Evolutionary conservation across 2,888 invertebrate species (phyloP).

Genomic region (Halictus quadricinctus): DNA sequence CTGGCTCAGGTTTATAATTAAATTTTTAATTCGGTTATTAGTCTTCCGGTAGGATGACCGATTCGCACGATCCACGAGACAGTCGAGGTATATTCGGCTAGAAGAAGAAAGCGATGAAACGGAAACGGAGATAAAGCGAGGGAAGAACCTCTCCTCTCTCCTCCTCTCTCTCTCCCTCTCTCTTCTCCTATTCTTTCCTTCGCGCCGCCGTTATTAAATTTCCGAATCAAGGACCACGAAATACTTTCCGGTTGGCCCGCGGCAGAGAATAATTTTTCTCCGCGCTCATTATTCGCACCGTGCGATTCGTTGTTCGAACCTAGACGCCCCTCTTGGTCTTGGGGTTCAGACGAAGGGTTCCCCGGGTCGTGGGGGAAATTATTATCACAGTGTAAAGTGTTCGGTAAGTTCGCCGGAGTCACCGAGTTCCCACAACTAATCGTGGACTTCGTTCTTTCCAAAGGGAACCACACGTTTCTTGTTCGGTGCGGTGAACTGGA

Average conservation of each 20-base stretch:
- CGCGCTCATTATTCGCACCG: constrained; percentile 10
- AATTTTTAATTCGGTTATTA: constrained; percentile 65
- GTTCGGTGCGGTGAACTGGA: too few species aligned
- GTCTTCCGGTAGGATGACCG: constrained; percentile 50
- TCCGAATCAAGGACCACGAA: constrained; percentile 42
- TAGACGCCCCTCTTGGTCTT: neutral
- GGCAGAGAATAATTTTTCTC: neutral
- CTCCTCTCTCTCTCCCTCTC: neutral
- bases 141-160: neutral
- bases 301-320: neutral
- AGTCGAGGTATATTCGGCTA: constrained; percentile 14
- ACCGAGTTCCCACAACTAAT: neutral
- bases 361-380: neutral
- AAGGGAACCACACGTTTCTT: neutral
- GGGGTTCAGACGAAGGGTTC: neutral
- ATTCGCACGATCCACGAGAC: constrained; percentile 34
- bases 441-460: neutral
- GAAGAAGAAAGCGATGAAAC: constrained; percentile 43
- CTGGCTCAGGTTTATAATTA: constrained; percentile 54
- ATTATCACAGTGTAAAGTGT: constrained; percentile 1
- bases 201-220: constrained; percentile 39
- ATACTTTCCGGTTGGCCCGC: constrained; percentile 14
- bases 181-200: neutral
- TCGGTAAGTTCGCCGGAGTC: neutral
- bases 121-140: constrained; percentile 54